phyloP scores from a whole-genome alignment of 1,140 invertebrate genomes.

The Heliconius nattereri region DNA sequence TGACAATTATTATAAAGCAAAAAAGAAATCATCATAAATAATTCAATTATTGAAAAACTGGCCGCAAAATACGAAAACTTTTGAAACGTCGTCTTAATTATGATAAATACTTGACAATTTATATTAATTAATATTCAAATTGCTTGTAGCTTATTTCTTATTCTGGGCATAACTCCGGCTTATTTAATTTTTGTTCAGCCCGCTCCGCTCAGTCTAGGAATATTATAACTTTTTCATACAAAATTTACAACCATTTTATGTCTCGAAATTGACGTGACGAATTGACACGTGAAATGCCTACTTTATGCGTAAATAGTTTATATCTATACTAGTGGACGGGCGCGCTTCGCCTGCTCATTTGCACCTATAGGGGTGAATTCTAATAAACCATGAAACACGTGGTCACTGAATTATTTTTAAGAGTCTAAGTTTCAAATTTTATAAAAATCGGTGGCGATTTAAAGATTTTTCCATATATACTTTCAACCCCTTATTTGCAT shows the following conservation, averaged over 20 bases:
- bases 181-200: not conserved
- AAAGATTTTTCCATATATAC: no score
- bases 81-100: not conserved
- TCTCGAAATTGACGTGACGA: no score
- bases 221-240: not conserved
- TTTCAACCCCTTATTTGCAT: no score
- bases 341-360: no score
- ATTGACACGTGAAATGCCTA: no score
- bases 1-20: not conserved
- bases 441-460: no score
- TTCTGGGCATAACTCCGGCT: not conserved
- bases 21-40: not conserved
- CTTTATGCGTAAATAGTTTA: no score
- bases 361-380: no score
- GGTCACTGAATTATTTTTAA: no score
- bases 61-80: not conserved
- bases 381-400: no score
- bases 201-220: not conserved
- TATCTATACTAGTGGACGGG: no score
- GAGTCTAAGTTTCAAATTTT: no score
- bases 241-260: not conserved
- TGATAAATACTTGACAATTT: constrained; percentile 9
- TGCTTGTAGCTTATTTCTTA: not conserved
- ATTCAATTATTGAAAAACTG: not conserved
- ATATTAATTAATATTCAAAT: constrained; percentile 1